Evolutionary conservation across 2,113 vertebrate genomes (phyloP), one percentile per base, ranked within the genome.

Genomic region (Bos indicus): DNA sequence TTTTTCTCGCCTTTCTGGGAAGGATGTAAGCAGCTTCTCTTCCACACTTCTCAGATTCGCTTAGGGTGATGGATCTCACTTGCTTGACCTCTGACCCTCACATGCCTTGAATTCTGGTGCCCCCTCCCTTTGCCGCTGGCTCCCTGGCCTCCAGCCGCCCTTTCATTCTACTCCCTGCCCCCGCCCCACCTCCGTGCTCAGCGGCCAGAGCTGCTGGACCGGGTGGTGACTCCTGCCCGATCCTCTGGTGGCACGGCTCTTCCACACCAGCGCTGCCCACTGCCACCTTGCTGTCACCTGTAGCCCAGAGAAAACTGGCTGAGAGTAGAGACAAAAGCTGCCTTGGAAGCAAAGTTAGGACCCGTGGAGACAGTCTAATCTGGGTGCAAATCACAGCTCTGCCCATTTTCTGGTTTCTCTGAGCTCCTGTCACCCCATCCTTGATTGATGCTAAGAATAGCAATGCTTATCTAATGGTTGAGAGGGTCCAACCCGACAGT

Each of bases 51-150:
- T 15, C 15, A 78, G 52, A 36, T 90, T 85, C 13, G 52, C 90
- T 96, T 46, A 74, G 84, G 77, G 90, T 82, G 67, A 95, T 88
- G 82, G 95, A 97, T 97, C 46, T 88, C 6, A 12, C 82, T 95
- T 82, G 51, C 62, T 94, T 94, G 97, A 97, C 94, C 90, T 62
- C 82, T 95, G 95, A 92, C 97, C 88, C 71, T 51, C 88, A 83
- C 93, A 93, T 97, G 85, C 96, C 95, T 98, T 51, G 89, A 83
- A 98, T 98, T 94, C 95, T 97, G 94, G 28, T 13, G 36, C 11
- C 84, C 40, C 94, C 82, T 85, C 57, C 82, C 59, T 51, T 54
- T 19, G 81, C 90, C 85, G 2, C 93, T 85, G 90, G 74, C 36
- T 88, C 77, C 4, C 8, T 86, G 91, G 83, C 91, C 92, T 96